Base-by-base conservation (phyloP, 1,140 invertebrate species). In the Cydia strobilella region DNA sequence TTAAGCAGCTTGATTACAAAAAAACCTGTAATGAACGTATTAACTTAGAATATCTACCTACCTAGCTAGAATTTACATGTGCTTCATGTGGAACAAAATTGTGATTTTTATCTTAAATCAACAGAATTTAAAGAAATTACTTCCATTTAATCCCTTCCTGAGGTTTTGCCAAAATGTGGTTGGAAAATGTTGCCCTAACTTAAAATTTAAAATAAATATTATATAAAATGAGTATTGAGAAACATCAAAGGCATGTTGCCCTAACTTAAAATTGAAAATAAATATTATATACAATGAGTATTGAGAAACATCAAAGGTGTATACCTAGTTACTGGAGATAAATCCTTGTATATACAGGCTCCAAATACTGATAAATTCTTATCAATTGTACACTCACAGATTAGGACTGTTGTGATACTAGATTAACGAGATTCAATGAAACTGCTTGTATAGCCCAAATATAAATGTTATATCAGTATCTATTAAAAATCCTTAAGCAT, bases 371-470 rank as follows among this genome's bases (percentile, higher is more conserved):
- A 69, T 69, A 69, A 69, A 42, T 35, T 18, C n/a, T 69, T 69
- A 69, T 69, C 65, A 69, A 69, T 31, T 69, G 31, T 35, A 39
- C 31, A 39, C 7, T 65, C 7, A 7, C 23, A 69, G 65, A 69
- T 69, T 69, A 69, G 31, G 31, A 20, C 0, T 12, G 18, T 39
- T 66, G 27, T 20, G 65, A 69, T 39, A 69, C 35, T 18, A 69
- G 65, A 69, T 69, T 39, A 69, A 42, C n/a, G 35, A 66, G 20
- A 25, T 23, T 23, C 20, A 63, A 25, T 66, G 27, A 27, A 66
- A 35, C 15, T 13, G 20, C 20, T 39, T 39, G 35, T 39, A 10
- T 39, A 39, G 35, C 35, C 7, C 7, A 39, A 10, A 39, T 0
- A 39, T 39, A 39, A 39, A 39, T 6, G n/a, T n/a, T n/a, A n/a